Percentiles rank a stretch among this genome's conserved stretches.
phyloP scores from a whole-genome alignment of 2,888 invertebrate species.

The Eurytoma adleriae region DNA sequence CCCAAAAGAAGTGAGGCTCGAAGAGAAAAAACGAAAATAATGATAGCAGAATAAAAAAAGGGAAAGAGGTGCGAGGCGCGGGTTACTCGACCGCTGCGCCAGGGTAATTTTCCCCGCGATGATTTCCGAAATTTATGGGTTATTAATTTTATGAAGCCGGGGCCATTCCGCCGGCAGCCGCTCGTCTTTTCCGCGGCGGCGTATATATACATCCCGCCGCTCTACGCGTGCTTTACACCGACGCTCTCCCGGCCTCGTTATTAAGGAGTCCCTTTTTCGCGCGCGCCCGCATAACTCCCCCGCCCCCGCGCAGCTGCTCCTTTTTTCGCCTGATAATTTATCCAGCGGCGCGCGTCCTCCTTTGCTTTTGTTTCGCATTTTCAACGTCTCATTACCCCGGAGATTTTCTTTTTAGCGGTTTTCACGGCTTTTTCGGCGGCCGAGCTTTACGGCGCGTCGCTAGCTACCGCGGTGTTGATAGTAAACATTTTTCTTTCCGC shows the following conservation, averaged over 20 bases:
- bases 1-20: no score
- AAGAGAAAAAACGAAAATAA: no score
- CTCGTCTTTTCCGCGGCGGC: conserved; percentile 10
- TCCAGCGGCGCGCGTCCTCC: not conserved
- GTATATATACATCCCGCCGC: conserved; percentile 5
- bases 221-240: not conserved
- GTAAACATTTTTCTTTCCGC: not conserved
- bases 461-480: not conserved
- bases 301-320: no score
- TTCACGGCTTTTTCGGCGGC: not conserved
- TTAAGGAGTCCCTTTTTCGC: conserved; percentile 16
- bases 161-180: conserved; percentile 3
- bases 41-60: no score
- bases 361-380: conserved; percentile 9
- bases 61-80: no score
- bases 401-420: conserved; percentile 4
- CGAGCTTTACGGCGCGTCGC: not conserved
- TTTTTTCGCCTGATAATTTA: conserved; percentile 6
- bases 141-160: conserved; percentile 22
- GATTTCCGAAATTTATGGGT: conserved; percentile 23
- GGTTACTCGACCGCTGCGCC: not conserved
- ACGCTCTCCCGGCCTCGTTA: conserved; percentile 15
- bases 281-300: not conserved
- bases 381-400: conserved; percentile 12
- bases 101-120: conserved; percentile 22